phyloP scores from a whole-genome alignment of 2,797 vertebrate species.

The Euphonia xanthogaster region DNA sequence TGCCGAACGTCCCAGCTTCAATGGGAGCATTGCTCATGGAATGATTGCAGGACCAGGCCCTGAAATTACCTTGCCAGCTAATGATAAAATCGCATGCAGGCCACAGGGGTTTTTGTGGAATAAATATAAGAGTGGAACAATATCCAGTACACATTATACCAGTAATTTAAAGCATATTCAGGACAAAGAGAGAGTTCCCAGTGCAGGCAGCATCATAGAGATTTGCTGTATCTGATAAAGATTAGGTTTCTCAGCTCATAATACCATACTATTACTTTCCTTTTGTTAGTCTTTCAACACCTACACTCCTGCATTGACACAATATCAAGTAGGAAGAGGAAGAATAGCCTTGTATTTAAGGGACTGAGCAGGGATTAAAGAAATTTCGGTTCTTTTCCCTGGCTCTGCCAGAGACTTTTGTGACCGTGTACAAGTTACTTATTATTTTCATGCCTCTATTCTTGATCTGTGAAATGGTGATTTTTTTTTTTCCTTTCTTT shows the following conservation, averaged over 20 bases:
- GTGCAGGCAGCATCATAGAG: conserved; percentile 67
- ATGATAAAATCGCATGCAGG: conserved; percentile 63
- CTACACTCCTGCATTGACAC: conserved; percentile 70
- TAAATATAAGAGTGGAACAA: conserved; percentile 66
- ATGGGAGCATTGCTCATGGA: conserved; percentile 46
- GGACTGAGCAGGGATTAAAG: conserved; percentile 51
- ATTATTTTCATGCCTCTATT: conserved; percentile 55
- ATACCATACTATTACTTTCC: conserved; percentile 68
- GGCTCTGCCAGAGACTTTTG: conserved; percentile 44
- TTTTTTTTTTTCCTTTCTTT: not conserved
- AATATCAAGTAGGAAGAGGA: conserved; percentile 69
- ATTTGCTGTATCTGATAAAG: conserved; percentile 70
- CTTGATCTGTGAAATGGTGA: conserved; percentile 48
- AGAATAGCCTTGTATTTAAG: conserved; percentile 66
- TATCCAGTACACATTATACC: conserved; percentile 66
- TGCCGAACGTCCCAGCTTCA: conserved; percentile 39
- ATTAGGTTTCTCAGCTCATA: conserved; percentile 67
- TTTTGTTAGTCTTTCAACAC: conserved; percentile 70
- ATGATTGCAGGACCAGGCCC: conserved; percentile 62
- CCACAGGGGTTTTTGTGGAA: conserved; percentile 70
- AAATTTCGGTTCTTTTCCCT: conserved; percentile 40
- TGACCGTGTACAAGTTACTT: conserved; percentile 50
- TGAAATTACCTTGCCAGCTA: conserved; percentile 67
- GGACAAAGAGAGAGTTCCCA: conserved; percentile 66
- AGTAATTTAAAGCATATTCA: conserved; percentile 70